Base-by-base conservation (phyloP, 2,113 vertebrate genomes). In the Glaucidium brasilianum region DNA sequence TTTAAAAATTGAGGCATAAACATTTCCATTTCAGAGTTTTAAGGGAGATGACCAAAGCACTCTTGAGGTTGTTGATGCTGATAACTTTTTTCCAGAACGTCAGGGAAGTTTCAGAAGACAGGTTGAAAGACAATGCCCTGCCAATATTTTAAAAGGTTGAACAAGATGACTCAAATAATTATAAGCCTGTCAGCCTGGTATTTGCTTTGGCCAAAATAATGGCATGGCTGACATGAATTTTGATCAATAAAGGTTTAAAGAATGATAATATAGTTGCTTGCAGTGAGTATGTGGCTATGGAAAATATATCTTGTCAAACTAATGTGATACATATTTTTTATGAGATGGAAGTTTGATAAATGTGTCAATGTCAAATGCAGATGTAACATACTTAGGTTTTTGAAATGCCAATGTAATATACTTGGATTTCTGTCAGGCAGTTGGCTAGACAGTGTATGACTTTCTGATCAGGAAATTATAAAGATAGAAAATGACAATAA, bases 201-300 rank as follows among this genome's bases (percentile, higher is more conserved):
- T 95, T 94, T 95, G 56, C 64, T 50, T 92, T 94, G 77, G 80
- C 80, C 39, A 63, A 39, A 86, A 56, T 89, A 89, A 85, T 87
- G 43, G 49, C 14, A 4, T 81, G 64, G 60, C 80, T 91, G 84
- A 87, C 64, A 23, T 32, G 71, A 90, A 55, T 90, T 92, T 92
- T 71, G 69, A 78, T 87, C 87, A 72, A 22, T 75, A 63, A 87
- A 63, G 75, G 41, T 77, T 96, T 95, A 84, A 89, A 91, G 52
- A 37, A 67, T 74, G 64, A 47, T 92, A 63, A 78, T 87, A 12
- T 49, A 92, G 79, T 92, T 89, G 43, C 56, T 69, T 92, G 84
- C 39, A 84, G 64, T 59, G 56, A 81, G 16, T 84, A 21, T 85
- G 56, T 77, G 75, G 43, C 80, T 75, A 14, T 78, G 35, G 92